Conservation (phyloP, 2,797 vertebrate species). For the Hydrocynus forskahlii region DNA sequence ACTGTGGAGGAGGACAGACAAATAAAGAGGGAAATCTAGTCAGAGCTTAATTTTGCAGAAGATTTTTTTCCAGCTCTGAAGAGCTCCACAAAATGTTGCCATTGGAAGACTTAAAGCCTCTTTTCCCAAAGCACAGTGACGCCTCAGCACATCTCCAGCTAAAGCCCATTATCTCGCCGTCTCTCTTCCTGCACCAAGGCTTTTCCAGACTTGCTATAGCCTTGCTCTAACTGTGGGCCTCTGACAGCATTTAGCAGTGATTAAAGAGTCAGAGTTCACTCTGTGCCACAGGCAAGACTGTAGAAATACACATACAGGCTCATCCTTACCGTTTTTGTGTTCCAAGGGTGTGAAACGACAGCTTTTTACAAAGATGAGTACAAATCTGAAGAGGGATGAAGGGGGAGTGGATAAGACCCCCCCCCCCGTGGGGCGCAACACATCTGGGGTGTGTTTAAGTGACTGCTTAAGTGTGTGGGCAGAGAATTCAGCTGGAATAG, state of each 20-base stretch:
- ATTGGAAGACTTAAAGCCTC: constrained; percentile 75
- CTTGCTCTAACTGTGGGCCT: constrained; percentile 63
- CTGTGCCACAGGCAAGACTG: constrained; percentile 66
- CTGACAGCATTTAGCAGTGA: constrained; percentile 77
- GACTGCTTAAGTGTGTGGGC: constrained; percentile 44
- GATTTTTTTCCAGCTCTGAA: constrained; percentile 59
- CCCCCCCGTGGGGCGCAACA: constrained; percentile 60
- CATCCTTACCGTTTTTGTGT: constrained; percentile 46
- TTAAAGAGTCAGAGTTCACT: constrained; percentile 79
- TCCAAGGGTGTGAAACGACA: constrained; percentile 60
- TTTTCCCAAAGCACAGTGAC: constrained; percentile 70
- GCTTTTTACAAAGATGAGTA: constrained; percentile 34
- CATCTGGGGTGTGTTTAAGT: constrained; percentile 30
- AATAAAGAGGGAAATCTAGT: constrained; percentile 64
- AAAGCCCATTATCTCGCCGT: constrained; percentile 77
- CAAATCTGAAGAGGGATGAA: constrained; percentile 50
- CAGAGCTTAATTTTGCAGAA: constrained; percentile 70
- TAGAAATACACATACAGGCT: constrained; percentile 55
- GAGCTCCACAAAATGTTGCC: constrained; percentile 69
- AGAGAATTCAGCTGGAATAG: constrained; percentile 60
- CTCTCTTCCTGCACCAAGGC: constrained; percentile 57
- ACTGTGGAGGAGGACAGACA: constrained; percentile 56
- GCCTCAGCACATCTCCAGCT: constrained; percentile 72
- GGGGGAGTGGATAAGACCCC: constrained; percentile 1
- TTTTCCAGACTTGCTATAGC: constrained; percentile 40